A percentile compares a stretch with the other conserved stretches of the same genome.
Evolutionary conservation across 2,113 vertebrate species (phyloP).

Genomic region (Cebidichthys violaceus): DNA sequence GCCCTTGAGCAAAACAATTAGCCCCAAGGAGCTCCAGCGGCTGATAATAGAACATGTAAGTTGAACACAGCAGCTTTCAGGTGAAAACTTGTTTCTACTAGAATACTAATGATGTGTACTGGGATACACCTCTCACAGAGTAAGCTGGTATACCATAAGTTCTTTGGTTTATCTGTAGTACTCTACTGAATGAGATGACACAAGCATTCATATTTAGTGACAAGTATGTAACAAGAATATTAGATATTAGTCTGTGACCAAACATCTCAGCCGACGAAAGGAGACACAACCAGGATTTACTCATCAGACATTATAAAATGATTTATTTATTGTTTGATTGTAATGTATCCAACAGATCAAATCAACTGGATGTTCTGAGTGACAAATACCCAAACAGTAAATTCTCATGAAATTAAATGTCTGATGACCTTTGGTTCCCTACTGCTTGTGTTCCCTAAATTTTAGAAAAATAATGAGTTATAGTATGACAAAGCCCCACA

Average conservation of each 20-base stretch:
- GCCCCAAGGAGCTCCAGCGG: background rate
- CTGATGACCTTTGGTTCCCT: background rate
- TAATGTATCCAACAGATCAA: conserved; percentile 1
- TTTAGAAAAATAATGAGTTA: background rate
- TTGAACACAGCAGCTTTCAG: background rate
- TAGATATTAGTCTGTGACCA: background rate
- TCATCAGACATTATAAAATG: conserved; percentile 4
- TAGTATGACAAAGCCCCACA: background rate
- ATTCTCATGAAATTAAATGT: background rate
- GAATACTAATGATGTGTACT: background rate
- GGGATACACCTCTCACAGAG: background rate
- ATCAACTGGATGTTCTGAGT: conserved; percentile 3
- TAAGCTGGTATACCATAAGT: too few relatives aligned
- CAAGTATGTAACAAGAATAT: background rate
- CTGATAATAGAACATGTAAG: background rate
- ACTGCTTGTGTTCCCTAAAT: background rate
- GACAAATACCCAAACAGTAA: conserved; percentile 1
- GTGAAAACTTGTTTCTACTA: background rate
- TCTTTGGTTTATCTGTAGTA: background rate
- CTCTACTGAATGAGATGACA: background rate
- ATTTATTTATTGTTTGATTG: conserved; percentile 29
- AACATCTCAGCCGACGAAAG: conserved; percentile 4
- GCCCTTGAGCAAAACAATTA: background rate
- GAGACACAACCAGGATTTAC: background rate
- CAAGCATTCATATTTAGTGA: background rate